Percentiles rank a stretch among this genome's conserved stretches.
Evolutionary conservation across 1,140 invertebrate genomes (phyloP).

Genomic region (Calycopis cecrops): DNA sequence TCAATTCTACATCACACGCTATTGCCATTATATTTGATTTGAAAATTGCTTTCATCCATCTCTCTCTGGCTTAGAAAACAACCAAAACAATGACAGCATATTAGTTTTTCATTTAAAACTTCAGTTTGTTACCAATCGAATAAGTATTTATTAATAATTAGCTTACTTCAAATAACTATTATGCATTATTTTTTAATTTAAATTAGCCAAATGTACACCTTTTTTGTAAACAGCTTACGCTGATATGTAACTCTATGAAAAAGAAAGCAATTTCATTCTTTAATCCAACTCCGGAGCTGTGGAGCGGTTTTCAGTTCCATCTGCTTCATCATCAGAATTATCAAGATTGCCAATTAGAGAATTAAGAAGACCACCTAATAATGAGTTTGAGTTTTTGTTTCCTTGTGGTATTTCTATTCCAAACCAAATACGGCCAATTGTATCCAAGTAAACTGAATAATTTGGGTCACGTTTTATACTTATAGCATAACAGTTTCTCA

Average conservation of each 20-base stretch:
- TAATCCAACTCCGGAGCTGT: constrained; percentile 60
- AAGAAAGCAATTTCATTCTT: constrained; percentile 13
- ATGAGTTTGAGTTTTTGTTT: constrained; percentile 42
- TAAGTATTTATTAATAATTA: no score
- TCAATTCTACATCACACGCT: no score
- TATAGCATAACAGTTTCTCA: constrained; percentile 56
- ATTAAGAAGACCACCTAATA: constrained; percentile 58
- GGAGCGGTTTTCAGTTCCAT: constrained; percentile 29
- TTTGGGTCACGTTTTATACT: constrained; percentile 64
- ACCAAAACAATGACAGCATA: no score
- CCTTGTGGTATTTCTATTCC: constrained; percentile 52
- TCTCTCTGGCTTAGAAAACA: no score
- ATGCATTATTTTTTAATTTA: no score
- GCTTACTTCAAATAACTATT: no score
- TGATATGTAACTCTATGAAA: constrained; percentile 11
- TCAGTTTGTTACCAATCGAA: no score
- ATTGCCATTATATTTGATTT: no score
- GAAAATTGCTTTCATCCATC: no score
- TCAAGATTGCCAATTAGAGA: constrained; percentile 62
- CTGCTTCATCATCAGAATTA: constrained; percentile 60
- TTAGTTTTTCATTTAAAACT: no score
- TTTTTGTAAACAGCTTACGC: constrained; percentile 1
- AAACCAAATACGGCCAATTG: constrained; percentile 65
- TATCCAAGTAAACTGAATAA: constrained; percentile 60
- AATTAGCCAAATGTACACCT: not conserved